Base-by-base conservation (phyloP, 1,140 invertebrate genomes). In the Cydia amplana region DNA sequence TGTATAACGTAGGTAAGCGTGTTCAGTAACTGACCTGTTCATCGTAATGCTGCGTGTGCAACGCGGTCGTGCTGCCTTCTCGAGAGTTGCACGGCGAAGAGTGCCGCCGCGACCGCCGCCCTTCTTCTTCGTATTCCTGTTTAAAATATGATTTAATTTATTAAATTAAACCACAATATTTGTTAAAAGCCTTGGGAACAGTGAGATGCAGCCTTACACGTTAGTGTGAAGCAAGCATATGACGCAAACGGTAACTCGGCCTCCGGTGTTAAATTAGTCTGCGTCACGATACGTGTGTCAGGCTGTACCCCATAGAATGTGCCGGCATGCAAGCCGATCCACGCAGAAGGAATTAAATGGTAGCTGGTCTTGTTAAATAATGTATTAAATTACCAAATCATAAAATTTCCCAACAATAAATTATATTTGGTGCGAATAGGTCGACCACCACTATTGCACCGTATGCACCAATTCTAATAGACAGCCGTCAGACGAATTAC, bases 71-170 rank as follows among this genome's bases (percentile, higher is more conserved):
- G 86, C 94, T 94, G 79, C 94, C 94, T 73, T 94, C 92, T 79
- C 94, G 84, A 12, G 94, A 94, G 81, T 94, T 94, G 75, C 94
- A 94, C 80, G 95, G 95, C 90, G 94, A 95, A 77, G 95, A 95
- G 90, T 95, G 95, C 86, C 95, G 85, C 78, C 94, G 86, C 83
- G 94, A 95, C 74, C 94, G 92, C 76, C 94, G 89, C 72, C 95
- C 94, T 80, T 94, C 94, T 79, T 94, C 94, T 84, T 94, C 93
- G 91, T 95, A 95, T 87, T 95, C 94, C 87, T 94, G 83, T 60
- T 81, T 78, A 83, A 67, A 79, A 75, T 67, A 63, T 76, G 36
- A 74, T 63, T 79, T 43, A 78, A 64, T 78, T 76, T 46, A 74
- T 63, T 79, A 49, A 78, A 64, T 78, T 49, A 74, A 60, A 23